These are phyloP conservation scores for Empis livida DNA, from an alignment of 2,888 invertebrate genomes.

Conservation along the genomic window DNA sequence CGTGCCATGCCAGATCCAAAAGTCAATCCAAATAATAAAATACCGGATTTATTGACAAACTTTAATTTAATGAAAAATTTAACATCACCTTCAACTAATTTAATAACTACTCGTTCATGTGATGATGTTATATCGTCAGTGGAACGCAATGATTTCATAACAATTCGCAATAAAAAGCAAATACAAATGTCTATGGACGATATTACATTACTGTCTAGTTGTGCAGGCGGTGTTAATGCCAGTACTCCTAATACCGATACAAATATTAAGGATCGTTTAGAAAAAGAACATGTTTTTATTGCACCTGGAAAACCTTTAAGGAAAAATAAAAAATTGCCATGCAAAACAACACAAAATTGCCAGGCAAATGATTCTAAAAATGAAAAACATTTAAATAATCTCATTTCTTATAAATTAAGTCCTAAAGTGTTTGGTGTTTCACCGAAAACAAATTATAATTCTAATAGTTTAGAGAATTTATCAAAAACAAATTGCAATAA, in stretches of 20 bases:
- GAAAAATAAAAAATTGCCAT: conserved; percentile 3
- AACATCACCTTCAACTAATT: conserved; percentile 11
- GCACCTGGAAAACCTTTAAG: conserved; percentile 11
- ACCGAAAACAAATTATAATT: conserved; percentile 21
- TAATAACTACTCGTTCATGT: conserved; percentile 38
- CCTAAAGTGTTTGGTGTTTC: conserved; percentile 46
- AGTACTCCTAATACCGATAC: conserved; percentile 17
- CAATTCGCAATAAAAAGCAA: conserved; percentile 16
- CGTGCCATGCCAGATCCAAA: conserved; percentile 53
- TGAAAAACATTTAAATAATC: conserved; percentile 16
- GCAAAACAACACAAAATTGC: conserved; percentile 9
- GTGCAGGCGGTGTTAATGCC: conserved; percentile 10
- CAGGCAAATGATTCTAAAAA: conserved; percentile 3
- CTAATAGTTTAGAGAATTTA: conserved; percentile 32
- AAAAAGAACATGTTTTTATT: conserved; percentile 35
- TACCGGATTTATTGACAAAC: conserved; percentile 29
- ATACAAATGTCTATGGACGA: conserved; percentile 45
- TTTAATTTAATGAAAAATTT: conserved; percentile 38
- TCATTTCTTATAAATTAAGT: conserved; percentile 43
- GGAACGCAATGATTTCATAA: conserved; percentile 20
- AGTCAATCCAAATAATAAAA: conserved; percentile 40
- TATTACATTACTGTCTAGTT: conserved; percentile 39
- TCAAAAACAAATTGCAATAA: conserved; percentile 18
- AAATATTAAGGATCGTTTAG: background rate
- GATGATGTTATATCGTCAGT: conserved; percentile 42